Conservation (phyloP, 2,797 vertebrate species). For the Eulemur albifrons region DNA sequence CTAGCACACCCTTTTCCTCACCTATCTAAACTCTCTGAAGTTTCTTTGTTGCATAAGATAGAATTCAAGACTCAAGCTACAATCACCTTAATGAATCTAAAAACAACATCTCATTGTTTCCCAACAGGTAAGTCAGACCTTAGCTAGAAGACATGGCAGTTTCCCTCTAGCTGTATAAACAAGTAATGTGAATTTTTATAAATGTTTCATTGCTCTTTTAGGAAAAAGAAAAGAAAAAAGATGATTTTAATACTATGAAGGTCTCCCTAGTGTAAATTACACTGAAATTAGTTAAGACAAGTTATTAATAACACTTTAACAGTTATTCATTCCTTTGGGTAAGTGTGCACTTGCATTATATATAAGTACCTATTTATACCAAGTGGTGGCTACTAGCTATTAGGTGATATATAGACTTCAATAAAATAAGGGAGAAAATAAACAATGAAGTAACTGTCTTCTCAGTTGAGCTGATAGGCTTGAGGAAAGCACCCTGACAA, state of each 20-base stretch:
- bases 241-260: slow-evolving; percentile 71
- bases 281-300: slow-evolving; percentile 73
- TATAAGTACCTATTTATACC: slow-evolving; percentile 66
- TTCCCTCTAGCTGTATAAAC: not conserved
- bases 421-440: slow-evolving; percentile 22
- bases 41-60: not conserved
- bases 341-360: slow-evolving; percentile 74
- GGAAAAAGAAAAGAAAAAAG: not conserved
- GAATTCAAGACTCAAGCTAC: slow-evolving; percentile 13
- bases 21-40: not conserved
- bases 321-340: slow-evolving; percentile 78
- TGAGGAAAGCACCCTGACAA: not conserved
- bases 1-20: not conserved
- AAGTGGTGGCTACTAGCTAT: slow-evolving; percentile 69
- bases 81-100: not conserved
- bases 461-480: slow-evolving; percentile 50
- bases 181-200: slow-evolving; percentile 22
- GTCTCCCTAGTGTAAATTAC: slow-evolving; percentile 73
- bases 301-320: slow-evolving; percentile 76
- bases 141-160: not conserved
- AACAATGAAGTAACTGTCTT: slow-evolving; percentile 56
- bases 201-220: not conserved
- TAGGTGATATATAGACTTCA: slow-evolving; percentile 58
- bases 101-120: slow-evolving; percentile 39
- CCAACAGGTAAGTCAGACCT: not conserved